Evolutionary conservation across 2,113 vertebrate species (phyloP).

Genomic region (Periophthalmodon schlosseri): DNA sequence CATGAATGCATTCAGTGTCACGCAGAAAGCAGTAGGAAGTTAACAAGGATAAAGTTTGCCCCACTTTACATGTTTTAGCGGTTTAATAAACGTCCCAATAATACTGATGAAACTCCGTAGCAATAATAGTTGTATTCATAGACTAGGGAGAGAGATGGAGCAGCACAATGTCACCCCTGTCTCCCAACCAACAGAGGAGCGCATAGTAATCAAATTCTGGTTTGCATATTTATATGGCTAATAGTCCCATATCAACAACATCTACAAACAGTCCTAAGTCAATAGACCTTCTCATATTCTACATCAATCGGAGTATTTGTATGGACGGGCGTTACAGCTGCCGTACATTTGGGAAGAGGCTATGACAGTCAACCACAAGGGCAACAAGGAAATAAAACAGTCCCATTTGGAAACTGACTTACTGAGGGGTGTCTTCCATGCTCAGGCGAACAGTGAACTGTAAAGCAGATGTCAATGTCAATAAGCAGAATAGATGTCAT

Average conservation of each 20-base stretch:
- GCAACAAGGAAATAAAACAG: slow-evolving; percentile 68
- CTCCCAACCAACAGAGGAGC: slow-evolving; percentile 25
- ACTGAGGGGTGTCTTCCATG: slow-evolving; percentile 53
- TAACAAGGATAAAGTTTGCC: slow-evolving; percentile 38
- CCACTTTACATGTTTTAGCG: slow-evolving; percentile 41
- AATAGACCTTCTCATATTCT: slow-evolving; percentile 33
- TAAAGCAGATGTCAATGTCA: slow-evolving; percentile 68
- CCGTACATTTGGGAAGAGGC: slow-evolving; percentile 49
- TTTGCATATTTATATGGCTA: slow-evolving; percentile 57
- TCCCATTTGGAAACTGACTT: slow-evolving; percentile 55
- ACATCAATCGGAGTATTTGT: slow-evolving; percentile 30
- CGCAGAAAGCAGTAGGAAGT: slow-evolving; percentile 1
- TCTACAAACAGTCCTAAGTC: slow-evolving; percentile 54
- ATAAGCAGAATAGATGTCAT: slow-evolving; percentile 50
- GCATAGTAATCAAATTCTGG: slow-evolving; percentile 43
- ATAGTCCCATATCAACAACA: slow-evolving; percentile 44
- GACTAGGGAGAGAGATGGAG: slow-evolving; percentile 10
- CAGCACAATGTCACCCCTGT: slow-evolving; percentile 58
- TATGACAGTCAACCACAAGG: slow-evolving; percentile 69
- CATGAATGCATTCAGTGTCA: slow-evolving; percentile 8
- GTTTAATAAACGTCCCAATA: slow-evolving; percentile 26
- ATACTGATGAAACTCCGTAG: background rate
- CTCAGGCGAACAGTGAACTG: slow-evolving; percentile 57
- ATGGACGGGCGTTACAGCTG: slow-evolving; percentile 17
- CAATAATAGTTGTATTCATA: slow-evolving; percentile 33